phyloP scores from a whole-genome alignment of 2,888 invertebrate genomes.

The Panorpa germanica region DNA sequence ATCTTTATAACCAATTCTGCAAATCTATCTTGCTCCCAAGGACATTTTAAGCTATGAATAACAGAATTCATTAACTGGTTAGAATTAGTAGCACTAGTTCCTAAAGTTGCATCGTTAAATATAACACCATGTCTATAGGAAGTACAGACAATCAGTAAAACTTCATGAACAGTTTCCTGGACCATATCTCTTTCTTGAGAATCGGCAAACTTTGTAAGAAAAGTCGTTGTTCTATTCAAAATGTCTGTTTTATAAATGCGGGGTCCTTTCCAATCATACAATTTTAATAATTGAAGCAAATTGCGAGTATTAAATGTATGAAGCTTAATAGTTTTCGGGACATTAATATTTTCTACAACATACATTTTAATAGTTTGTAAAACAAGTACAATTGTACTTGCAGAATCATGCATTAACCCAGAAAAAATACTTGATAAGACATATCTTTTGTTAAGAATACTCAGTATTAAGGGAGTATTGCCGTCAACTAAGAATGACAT shows the following conservation, averaged over 20 bases:
- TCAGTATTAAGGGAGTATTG: conserved; percentile 41
- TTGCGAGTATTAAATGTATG: conserved; percentile 47
- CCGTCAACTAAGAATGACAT: conserved; percentile 57
- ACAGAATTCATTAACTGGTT: conserved; percentile 42
- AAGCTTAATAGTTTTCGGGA: conserved; percentile 55
- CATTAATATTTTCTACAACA: conserved; percentile 39
- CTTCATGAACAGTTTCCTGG: conserved; percentile 37
- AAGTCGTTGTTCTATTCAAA: conserved; percentile 17
- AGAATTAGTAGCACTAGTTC: conserved; percentile 34
- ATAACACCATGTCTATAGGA: conserved; percentile 59
- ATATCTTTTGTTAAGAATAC: conserved; percentile 48
- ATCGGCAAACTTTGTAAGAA: too few species aligned
- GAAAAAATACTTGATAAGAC: conserved; percentile 40
- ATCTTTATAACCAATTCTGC: conserved; percentile 41
- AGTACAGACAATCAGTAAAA: conserved; percentile 55
- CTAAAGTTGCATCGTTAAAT: conserved; percentile 48
- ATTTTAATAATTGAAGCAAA: conserved; percentile 42
- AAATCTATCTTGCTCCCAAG: conserved; percentile 48
- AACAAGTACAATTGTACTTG: conserved; percentile 43
- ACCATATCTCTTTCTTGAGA: conserved; percentile 30
- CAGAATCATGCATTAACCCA: conserved; percentile 45
- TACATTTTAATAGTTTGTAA: conserved; percentile 45
- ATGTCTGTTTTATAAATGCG: conserved; percentile 20
- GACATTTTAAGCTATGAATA: conserved; percentile 40
- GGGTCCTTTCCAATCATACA: conserved; percentile 65